Evolutionary conservation across 2,113 vertebrate genomes (phyloP).

Genomic region (Xiphophorus maculatus): DNA sequence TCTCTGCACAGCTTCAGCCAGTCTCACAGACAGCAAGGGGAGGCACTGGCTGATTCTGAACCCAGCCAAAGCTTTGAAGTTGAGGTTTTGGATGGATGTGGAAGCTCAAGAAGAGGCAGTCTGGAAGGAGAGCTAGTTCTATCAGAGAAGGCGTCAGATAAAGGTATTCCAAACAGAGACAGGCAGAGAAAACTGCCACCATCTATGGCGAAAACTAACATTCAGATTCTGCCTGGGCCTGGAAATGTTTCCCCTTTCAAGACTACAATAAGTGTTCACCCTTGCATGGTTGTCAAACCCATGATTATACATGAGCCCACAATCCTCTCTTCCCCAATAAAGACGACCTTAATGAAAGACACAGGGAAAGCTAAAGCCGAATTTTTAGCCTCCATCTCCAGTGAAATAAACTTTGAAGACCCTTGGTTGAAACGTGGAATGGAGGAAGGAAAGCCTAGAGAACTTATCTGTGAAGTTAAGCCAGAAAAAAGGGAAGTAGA

Average conservation of each 20-base stretch:
- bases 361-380: conserved; percentile 61
- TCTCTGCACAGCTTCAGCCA: conserved; percentile 92
- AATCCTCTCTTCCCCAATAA: conserved; percentile 47
- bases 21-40: conserved; percentile 87
- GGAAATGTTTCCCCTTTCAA: conserved; percentile 86
- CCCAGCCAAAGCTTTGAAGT: conserved; percentile 50
- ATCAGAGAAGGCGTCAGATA: conserved; percentile 75
- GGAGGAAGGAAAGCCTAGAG: conserved; percentile 60
- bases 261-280: conserved; percentile 85
- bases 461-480: conserved; percentile 56
- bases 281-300: conserved; percentile 86
- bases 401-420: conserved; percentile 88
- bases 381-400: conserved; percentile 69
- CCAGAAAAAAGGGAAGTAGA: conserved; percentile 72
- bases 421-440: conserved; percentile 93
- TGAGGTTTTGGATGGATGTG: conserved; percentile 52
- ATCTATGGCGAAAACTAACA: conserved; percentile 85
- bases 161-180: conserved; percentile 76
- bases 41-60: conserved; percentile 88
- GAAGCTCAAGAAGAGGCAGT: conserved; percentile 60
- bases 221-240: conserved; percentile 80
- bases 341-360: conserved; percentile 65
- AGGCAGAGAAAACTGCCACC: conserved; percentile 83
- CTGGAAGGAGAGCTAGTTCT: conserved; percentile 74
- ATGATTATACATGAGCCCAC: conserved; percentile 78